Evolutionary conservation across 2,888 invertebrate species (phyloP).

Genomic region (Mythimna lalbum): DNA sequence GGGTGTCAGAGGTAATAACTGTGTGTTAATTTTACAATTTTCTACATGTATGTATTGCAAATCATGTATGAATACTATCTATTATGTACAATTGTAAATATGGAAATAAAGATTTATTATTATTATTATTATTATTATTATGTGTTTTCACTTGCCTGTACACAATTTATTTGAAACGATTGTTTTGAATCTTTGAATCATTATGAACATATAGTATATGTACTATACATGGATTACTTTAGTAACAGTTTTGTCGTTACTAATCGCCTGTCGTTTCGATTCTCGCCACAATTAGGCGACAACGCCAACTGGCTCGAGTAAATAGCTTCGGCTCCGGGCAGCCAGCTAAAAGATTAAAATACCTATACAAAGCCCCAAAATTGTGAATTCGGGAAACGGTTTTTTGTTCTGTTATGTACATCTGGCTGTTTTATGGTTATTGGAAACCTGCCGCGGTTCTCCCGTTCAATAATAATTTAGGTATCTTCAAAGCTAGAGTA

Average conservation of each 20-base stretch:
- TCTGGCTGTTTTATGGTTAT: conserved; percentile 5
- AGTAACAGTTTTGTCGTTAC: conserved; percentile 19
- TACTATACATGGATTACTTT: background rate
- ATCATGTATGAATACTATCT: no score
- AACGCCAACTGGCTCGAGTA: conserved; percentile 9
- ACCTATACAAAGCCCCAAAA: conserved; percentile 15
- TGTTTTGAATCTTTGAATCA: no score
- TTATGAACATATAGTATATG: background rate
- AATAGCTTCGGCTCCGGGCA: conserved; percentile 7
- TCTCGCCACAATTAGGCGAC: conserved; percentile 19
- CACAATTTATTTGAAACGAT: no score
- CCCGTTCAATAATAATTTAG: no score
- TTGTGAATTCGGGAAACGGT: background rate
- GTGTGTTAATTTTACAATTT: no score
- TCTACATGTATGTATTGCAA: no score
- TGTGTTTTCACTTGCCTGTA: no score
- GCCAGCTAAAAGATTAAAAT: conserved; percentile 29
- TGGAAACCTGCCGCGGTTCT: background rate
- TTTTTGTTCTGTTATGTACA: background rate
- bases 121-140: no score
- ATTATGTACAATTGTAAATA: no score
- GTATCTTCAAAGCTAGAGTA: no score
- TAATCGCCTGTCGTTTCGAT: conserved; percentile 29
- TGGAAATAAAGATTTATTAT: no score
- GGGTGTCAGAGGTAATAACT: no score